Percentiles rank a stretch among this genome's conserved stretches.
These are phyloP conservation scores for Odocoileus virginianus DNA, from an alignment of 2,113 vertebrate species.

Conservation along the genomic window DNA sequence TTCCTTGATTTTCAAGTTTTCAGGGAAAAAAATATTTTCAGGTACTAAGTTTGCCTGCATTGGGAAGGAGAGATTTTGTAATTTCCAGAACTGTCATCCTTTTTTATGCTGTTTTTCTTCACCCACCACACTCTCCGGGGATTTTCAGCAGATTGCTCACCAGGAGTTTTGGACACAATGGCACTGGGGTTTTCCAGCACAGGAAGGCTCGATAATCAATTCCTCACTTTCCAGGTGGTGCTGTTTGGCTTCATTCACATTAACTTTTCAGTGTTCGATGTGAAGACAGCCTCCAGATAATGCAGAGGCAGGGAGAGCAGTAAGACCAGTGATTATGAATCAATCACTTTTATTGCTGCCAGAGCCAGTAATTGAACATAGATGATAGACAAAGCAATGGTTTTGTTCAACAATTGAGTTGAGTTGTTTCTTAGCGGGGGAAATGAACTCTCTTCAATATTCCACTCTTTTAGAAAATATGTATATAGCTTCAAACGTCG, in stretches of 20 bases:
- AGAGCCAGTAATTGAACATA: not conserved
- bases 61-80: conserved; percentile 70
- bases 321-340: conserved; percentile 63
- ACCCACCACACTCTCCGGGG: conserved; percentile 55
- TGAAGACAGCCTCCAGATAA: conserved; percentile 34
- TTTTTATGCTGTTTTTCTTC: conserved; percentile 36
- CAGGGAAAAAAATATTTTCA: conserved; percentile 35
- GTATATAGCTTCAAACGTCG: not conserved
- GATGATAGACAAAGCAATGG: not conserved
- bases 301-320: conserved; percentile 38
- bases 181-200: conserved; percentile 43
- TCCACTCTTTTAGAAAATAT: not conserved
- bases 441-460: not conserved
- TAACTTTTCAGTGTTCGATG: conserved; percentile 47
- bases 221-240: conserved; percentile 63
- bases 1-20: conserved; percentile 55
- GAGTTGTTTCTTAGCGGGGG: conserved; percentile 42
- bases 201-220: conserved; percentile 71
- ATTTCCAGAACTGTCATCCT: conserved; percentile 71
- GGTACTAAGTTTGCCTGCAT: not conserved
- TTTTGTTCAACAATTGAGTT: conserved; percentile 17
- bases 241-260: conserved; percentile 33
- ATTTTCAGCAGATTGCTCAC: conserved; percentile 46
- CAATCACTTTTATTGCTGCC: conserved; percentile 65
- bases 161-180: conserved; percentile 63